Base-by-base conservation (phyloP, 2,113 vertebrate genomes). In the Cichladusa arquata region DNA sequence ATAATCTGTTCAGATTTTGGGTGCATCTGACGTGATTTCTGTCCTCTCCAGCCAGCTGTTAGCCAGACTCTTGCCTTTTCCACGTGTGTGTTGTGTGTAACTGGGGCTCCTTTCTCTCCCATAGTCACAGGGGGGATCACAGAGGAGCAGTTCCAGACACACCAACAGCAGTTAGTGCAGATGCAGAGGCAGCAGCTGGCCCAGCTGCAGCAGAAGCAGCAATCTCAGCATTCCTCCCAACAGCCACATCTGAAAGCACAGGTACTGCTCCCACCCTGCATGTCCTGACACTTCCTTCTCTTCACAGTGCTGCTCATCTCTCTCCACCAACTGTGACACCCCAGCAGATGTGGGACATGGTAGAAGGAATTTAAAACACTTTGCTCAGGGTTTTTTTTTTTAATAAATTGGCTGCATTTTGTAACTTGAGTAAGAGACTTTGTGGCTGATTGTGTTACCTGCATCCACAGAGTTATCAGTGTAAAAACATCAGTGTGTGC, bases 161-260 rank as follows among this genome's bases (percentile, higher is more conserved):
- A 99, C 95, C 99, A 99, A 90, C 99, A 99, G 97, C 99, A 99
- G 95, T 91, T 99, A 90, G 98, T 98, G 86, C 98, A 99, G 93
- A 99, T 99, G 99, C 98, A 99, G 96, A 98, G 98, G 89, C 98
- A 99, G 92, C 99, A 99, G 62, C 98, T 99, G 81, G 98, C 98
- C 62, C 98, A 99, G 97, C 98, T 99, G 90, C 98, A 99, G 89
- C 98, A 98, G 96, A 98, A 99, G 93, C 98, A 98, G 88, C 98
- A 98, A 29, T 98, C 97, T 78, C 98, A 98, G 98, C 98, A 98
- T 97, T 98, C 98, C 90, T 97, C 98, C 5, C 98, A 97, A 22
- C 98, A 98, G 96, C 97, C 98, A 31, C 97, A 97, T 91, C 98
- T 97, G 65, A 98, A 98, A 97, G 97, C 98, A 98, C 98, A 98